Conservation (phyloP, 2,888 invertebrate species). For the Eristalinus aeneus region DNA sequence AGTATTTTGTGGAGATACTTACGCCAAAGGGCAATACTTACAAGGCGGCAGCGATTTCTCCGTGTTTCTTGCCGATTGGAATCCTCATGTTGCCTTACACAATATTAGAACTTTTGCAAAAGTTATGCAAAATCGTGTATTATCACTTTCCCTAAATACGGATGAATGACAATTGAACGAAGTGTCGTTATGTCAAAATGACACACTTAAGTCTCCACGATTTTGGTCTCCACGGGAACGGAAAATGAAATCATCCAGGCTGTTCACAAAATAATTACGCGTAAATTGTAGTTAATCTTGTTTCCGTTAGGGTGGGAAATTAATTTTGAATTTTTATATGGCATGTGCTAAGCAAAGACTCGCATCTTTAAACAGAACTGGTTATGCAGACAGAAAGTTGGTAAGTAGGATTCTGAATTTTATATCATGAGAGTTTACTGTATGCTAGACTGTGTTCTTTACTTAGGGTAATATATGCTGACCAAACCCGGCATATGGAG, state of each 20-base stretch:
- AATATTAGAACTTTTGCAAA: neutral
- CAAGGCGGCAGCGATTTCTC: constrained; percentile 82
- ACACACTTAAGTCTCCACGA: neutral
- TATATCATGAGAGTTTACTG: too few relatives aligned
- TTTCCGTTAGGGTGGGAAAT: too few relatives aligned
- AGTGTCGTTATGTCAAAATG: neutral
- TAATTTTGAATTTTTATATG: too few relatives aligned
- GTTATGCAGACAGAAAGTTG: too few relatives aligned
- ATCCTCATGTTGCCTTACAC: constrained; percentile 75
- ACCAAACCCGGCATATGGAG: too few relatives aligned
- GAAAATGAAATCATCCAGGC: neutral
- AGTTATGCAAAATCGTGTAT: neutral
- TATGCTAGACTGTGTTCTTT: too few relatives aligned
- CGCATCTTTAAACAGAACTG: too few relatives aligned
- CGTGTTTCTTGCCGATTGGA: constrained; percentile 84
- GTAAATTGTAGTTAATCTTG: too few relatives aligned
- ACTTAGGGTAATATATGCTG: too few relatives aligned
- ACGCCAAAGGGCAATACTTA: constrained; percentile 74
- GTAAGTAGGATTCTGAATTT: too few relatives aligned
- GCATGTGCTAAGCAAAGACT: too few relatives aligned
- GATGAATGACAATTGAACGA: neutral
- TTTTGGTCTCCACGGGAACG: neutral
- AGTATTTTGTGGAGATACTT: neutral
- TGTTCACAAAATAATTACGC: too few relatives aligned
- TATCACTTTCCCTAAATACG: neutral